Evolutionary conservation across 2,113 vertebrate genomes (phyloP).

Genomic region (Gymnobelideus leadbeateri): DNA sequence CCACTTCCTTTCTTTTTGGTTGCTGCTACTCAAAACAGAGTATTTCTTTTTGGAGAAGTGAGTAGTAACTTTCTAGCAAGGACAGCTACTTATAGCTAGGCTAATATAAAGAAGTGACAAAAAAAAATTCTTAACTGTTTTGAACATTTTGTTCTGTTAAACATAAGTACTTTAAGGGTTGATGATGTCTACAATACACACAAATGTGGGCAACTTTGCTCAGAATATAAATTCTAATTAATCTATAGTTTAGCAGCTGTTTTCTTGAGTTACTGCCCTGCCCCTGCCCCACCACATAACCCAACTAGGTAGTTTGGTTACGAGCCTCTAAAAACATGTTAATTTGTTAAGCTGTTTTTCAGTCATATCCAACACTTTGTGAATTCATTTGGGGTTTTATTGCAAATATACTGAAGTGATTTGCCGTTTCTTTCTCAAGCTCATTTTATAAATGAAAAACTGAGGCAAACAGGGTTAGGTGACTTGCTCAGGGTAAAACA

Average conservation of each 20-base stretch:
- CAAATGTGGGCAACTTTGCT: neutral
- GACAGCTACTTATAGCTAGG: neutral
- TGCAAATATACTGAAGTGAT: neutral
- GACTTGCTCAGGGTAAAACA: neutral
- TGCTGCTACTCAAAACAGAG: neutral
- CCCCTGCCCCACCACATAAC: neutral
- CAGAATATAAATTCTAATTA: neutral
- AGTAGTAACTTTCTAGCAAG: accelerated
- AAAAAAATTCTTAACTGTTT: neutral
- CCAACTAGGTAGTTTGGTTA: neutral
- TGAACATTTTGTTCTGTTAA: neutral
- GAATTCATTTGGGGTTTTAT: neutral
- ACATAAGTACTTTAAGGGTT: neutral
- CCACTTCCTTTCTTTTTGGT: neutral
- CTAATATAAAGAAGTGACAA: neutral
- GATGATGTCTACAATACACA: neutral
- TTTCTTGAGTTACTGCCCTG: neutral
- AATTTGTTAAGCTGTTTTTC: neutral
- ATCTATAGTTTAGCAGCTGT: neutral
- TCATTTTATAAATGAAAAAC: neutral
- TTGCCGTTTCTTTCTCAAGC: neutral
- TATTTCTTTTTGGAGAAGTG: neutral
- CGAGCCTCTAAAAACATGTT: neutral
- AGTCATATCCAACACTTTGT: neutral
- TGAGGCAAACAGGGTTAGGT: neutral